Evolutionary conservation across 2,113 vertebrate genomes (phyloP).

Genomic region (Zootoca vivipara): DNA sequence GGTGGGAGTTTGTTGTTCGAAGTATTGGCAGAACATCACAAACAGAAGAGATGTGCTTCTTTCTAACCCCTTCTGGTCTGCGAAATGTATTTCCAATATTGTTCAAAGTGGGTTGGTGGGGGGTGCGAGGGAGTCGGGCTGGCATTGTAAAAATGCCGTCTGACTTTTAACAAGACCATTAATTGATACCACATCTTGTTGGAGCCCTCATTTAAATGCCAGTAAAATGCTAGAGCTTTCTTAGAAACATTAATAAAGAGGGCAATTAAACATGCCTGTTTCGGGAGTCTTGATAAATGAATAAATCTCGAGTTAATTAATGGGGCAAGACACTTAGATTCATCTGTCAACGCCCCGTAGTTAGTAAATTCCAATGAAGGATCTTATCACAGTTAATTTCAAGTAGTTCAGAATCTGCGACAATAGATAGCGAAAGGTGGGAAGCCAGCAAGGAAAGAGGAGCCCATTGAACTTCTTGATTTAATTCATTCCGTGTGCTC

Average conservation of each 20-base stretch:
- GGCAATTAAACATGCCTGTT: constrained; percentile 65
- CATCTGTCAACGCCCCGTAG: constrained; percentile 37
- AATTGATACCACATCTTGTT: constrained; percentile 70
- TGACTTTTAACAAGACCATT: constrained; percentile 68
- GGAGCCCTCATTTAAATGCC: constrained; percentile 67
- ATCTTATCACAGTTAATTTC: constrained; percentile 40
- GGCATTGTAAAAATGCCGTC: constrained; percentile 60
- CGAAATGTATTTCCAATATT: constrained; percentile 18
- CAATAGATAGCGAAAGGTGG: constrained; percentile 17
- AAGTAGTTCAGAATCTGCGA: not conserved
- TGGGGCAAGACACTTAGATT: constrained; percentile 34
- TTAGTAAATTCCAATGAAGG: constrained; percentile 39
- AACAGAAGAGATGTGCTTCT: constrained; percentile 35
- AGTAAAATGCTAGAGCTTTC: constrained; percentile 68
- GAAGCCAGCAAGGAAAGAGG: not conserved
- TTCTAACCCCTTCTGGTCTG: not conserved
- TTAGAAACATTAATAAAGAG: constrained; percentile 65
- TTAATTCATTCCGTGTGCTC: not conserved
- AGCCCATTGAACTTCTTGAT: not conserved
- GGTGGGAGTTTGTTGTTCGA: constrained; percentile 41
- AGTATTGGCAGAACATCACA: constrained; percentile 33
- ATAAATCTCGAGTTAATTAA: constrained; percentile 68
- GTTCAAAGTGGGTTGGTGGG: constrained; percentile 21
- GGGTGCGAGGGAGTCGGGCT: constrained; percentile 41
- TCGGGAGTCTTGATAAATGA: constrained; percentile 63